Base-by-base conservation (phyloP, 2,113 vertebrate genomes). In the Scomber japonicus region DNA sequence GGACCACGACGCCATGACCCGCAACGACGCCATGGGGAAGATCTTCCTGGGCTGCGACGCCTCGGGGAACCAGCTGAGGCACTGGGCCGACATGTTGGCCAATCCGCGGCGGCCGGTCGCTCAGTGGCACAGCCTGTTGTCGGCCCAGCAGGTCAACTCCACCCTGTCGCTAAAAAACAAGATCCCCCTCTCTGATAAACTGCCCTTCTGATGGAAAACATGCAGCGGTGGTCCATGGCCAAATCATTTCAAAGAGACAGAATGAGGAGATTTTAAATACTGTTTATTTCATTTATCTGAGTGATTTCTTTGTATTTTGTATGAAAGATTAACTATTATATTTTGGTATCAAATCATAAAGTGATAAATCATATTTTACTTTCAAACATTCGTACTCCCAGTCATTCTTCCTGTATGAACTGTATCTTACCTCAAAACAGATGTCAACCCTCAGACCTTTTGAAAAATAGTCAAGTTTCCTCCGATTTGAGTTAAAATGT, bases 31-130 rank as follows among this genome's bases (percentile, higher is more conserved):
- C 73, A 97, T 99, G 0, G 98, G 98, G 46, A 97, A 98, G 82
- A 93, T 99, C 67, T 96, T 96, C 10, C 93, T 99, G 62, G 96
- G 97, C 46, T 96, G 95, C 0, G 92, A 94, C 8, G 96, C 96
- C 0, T 87, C 96, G 0, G 97, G 98, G 44, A 97, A 96, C 78
- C 97, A 97, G 78, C 94, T 99, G 85, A 85, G 94, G 59, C 97
- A 99, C 89, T 99, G 98, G 98, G 97, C 97, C 0, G 98, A 99
- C 92, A 98, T 99, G 98, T 90, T 99, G 89, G 96, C 96, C 82
- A 98, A 96, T 82, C 97, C 98, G 0, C 95, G 97, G 53, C 90
- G 96, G 57, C 97, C 97, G 10, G 90, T 99, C 0, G 95, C 97
- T 5, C 97, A 98, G 94, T 99, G 98, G 98, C 98, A 99, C 94